Base-by-base conservation (phyloP, 2,113 vertebrate genomes). In the Carlito syrichta region DNA sequence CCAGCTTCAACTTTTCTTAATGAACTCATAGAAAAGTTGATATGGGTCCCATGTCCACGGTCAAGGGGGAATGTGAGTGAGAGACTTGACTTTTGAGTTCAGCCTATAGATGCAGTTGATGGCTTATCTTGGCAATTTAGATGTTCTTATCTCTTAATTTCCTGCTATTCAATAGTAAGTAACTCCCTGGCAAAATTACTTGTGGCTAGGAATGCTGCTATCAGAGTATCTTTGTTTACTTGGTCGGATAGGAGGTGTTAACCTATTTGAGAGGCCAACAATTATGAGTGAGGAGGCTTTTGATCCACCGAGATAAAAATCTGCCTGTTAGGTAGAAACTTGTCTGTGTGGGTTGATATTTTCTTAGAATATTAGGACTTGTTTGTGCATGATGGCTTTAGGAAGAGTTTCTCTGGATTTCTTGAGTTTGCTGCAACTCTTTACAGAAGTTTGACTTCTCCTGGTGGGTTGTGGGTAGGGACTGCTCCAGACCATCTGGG, bases 271-370 rank as follows among this genome's bases (percentile, higher is more conserved):
- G 62, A 79, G 48, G 35, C 35, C 45, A 91, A 30, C 8, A 78
- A 50, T 94, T 52, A 63, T 30, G 20, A 86, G n/a, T 89, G 95
- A 89, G 43, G 71, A 97, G 89, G 43, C 66, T 83, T 91, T 97
- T 68, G 81, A 85, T 93, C 89, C 60, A 96, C 32, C 23, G 32
- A 87, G 90, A 85, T 79, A 60, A 84, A 95, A 96, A 95, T 95
- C 60, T n/a, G 32, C 40, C 43, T 77, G 73, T 63, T 86, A 85
- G 79, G 63, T 81, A 68, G 95, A 81, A 96, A 95, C 87, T 96
- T 93, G 89, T 66, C 58, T 92, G 69, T 90, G 84, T 92, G 56
- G 43, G 74, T 56, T 79, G 86, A 48, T 95, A 81, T 69, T 94
- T 88, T 92, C 87, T 83, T 89, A 83, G 90, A 95, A 81, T 73